Percentiles rank a stretch among this genome's conserved stretches.
phyloP scores from a whole-genome alignment of 2,113 vertebrate species.

The Kryptolebias marmoratus region DNA sequence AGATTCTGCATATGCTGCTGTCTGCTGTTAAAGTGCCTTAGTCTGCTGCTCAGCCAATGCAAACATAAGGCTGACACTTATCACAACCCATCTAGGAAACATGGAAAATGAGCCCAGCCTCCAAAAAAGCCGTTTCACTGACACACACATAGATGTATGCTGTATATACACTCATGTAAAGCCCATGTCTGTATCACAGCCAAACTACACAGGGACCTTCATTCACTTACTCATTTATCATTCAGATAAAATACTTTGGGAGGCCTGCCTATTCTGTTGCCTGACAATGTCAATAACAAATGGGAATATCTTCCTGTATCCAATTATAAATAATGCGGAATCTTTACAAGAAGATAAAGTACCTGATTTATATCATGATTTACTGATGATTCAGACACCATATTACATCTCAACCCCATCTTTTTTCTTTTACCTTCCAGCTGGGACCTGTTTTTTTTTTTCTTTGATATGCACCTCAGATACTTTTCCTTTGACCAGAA shows the following conservation, averaged over 20 bases:
- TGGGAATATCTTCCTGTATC: slow-evolving; percentile 33
- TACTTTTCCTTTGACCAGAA: background rate
- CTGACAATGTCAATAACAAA: slow-evolving; percentile 59
- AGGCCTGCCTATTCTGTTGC: slow-evolving; percentile 27
- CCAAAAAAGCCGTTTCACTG: slow-evolving; percentile 27
- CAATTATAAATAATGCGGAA: slow-evolving; percentile 56
- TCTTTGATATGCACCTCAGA: background rate
- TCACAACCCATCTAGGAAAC: slow-evolving; percentile 39
- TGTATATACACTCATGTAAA: background rate
- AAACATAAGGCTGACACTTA: slow-evolving; percentile 48
- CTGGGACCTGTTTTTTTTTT: slow-evolving; percentile 2
- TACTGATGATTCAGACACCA: slow-evolving; percentile 43
- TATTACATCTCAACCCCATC: slow-evolving; percentile 32
- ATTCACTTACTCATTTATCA: slow-evolving; percentile 54
- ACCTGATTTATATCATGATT: slow-evolving; percentile 34
- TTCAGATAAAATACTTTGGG: slow-evolving; percentile 54
- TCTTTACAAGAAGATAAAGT: slow-evolving; percentile 52
- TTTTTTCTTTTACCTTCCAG: slow-evolving; percentile 23
- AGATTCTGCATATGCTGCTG: slow-evolving; percentile 34
- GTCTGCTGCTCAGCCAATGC: slow-evolving; percentile 25
- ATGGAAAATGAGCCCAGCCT: slow-evolving; percentile 35
- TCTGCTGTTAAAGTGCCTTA: slow-evolving; percentile 41
- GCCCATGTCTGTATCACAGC: slow-evolving; percentile 46
- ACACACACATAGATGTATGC: background rate
- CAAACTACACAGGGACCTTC: slow-evolving; percentile 51